Conservation (phyloP, 2,797 vertebrate species). For the Leuciscus waleckii region DNA sequence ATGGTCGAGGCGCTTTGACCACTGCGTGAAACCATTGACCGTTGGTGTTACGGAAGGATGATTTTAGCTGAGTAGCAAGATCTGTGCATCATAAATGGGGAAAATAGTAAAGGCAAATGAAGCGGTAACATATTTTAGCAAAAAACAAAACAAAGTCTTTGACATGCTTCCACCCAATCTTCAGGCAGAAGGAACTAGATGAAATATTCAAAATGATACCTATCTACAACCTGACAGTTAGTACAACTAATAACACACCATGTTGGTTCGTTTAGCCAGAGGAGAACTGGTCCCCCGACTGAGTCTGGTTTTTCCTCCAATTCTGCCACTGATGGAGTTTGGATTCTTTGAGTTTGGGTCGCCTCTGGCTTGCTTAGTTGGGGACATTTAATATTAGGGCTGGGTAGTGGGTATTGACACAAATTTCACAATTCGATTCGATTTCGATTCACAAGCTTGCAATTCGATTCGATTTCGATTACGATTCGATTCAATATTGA, state of each 20-base stretch:
- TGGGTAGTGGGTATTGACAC: no score
- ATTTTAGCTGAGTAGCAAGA: neutral
- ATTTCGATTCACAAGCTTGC: no score
- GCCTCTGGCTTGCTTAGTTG: neutral
- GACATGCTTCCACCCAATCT: neutral
- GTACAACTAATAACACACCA: neutral
- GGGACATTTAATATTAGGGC: neutral
- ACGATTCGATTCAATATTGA: no score
- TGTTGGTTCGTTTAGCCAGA: neutral
- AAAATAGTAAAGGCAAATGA: neutral
- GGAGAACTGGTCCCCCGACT: neutral
- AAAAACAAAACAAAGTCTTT: neutral
- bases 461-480: no score
- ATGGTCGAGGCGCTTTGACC: neutral
- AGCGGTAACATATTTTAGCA: neutral
- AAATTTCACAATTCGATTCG: no score
- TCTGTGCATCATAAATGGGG: neutral
- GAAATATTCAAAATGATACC: neutral
- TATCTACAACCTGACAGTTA: neutral
- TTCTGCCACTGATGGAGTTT: neutral
- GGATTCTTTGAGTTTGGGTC: neutral
- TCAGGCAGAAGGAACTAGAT: neutral
- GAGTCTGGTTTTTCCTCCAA: neutral
- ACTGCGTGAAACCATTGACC: neutral
- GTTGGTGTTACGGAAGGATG: neutral